Evolutionary conservation across 1,140 invertebrate species (phyloP).

Genomic region (Tetramorium simillimum): DNA sequence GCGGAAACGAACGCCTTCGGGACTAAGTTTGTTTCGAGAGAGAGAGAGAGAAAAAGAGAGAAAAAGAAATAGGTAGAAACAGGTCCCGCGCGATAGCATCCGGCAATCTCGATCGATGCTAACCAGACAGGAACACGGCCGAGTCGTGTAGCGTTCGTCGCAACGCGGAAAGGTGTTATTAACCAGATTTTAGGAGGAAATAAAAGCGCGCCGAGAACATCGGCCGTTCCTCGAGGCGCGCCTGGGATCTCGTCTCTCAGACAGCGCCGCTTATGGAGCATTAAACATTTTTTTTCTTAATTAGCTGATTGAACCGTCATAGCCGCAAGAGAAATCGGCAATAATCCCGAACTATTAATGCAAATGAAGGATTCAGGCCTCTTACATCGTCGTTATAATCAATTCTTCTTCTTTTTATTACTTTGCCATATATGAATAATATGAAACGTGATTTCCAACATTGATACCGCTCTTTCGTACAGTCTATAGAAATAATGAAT

Average conservation of each 20-base stretch:
- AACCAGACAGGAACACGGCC: background rate
- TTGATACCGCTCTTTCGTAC: background rate
- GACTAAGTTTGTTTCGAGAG: background rate
- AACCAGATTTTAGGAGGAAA: slow-evolving; percentile 33
- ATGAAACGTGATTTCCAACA: background rate
- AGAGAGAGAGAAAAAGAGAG: background rate
- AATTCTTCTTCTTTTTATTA: slow-evolving; percentile 10
- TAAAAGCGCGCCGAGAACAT: slow-evolving; percentile 3
- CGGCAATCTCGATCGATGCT: slow-evolving; percentile 28
- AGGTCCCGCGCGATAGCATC: slow-evolving; percentile 5
- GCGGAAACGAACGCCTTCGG: slow-evolving; percentile 17
- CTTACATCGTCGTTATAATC: background rate
- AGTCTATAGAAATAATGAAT: background rate
- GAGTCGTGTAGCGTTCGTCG: background rate
- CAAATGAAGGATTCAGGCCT: slow-evolving; percentile 18
- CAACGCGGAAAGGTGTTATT: slow-evolving; percentile 22
- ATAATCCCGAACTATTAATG: slow-evolving; percentile 30
- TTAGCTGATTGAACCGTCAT: slow-evolving; percentile 32
- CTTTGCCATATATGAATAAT: background rate
- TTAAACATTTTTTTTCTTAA: slow-evolving; percentile 40
- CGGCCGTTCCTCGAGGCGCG: background rate
- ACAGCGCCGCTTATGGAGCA: background rate
- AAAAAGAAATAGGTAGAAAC: background rate
- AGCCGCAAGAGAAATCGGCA: slow-evolving; percentile 22
- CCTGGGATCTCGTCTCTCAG: background rate